phyloP scores from a whole-genome alignment of 1,140 invertebrate genomes.

The Zeugodacus cucurbitae region DNA sequence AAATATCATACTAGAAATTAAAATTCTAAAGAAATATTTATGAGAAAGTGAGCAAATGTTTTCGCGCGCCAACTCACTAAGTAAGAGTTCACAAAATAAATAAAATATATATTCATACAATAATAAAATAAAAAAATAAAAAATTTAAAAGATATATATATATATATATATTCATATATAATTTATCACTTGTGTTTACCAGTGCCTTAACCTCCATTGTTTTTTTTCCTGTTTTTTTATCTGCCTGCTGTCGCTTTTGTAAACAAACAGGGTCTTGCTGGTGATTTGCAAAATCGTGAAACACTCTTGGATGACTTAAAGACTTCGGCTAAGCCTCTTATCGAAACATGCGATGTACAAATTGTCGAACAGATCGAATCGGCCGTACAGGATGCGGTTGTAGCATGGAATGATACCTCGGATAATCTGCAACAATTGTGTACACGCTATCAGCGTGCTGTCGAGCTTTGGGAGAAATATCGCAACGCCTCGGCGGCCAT shows the following conservation, averaged over 20 bases:
- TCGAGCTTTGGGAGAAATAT: slow-evolving; percentile 81
- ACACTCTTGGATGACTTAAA: slow-evolving; percentile 77
- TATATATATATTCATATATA: no score
- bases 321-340: slow-evolving; percentile 75
- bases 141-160: no score
- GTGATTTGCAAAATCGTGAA: slow-evolving; percentile 75
- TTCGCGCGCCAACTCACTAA: neutral
- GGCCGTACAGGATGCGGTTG: slow-evolving; percentile 78
- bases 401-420: slow-evolving; percentile 80
- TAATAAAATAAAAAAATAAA: no score
- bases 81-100: neutral
- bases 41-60: neutral
- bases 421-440: slow-evolving; percentile 78
- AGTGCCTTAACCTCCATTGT: neutral
- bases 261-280: slow-evolving; percentile 69
- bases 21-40: neutral
- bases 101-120: neutral
- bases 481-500: slow-evolving; percentile 79
- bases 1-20: neutral
- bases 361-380: slow-evolving; percentile 76
- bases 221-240: neutral
- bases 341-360: slow-evolving; percentile 74
- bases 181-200: neutral
- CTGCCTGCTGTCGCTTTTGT: no score
- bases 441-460: slow-evolving; percentile 78